Evolutionary conservation across 2,888 invertebrate genomes (phyloP).

Genomic region (Alviniconcha strummeri): DNA sequence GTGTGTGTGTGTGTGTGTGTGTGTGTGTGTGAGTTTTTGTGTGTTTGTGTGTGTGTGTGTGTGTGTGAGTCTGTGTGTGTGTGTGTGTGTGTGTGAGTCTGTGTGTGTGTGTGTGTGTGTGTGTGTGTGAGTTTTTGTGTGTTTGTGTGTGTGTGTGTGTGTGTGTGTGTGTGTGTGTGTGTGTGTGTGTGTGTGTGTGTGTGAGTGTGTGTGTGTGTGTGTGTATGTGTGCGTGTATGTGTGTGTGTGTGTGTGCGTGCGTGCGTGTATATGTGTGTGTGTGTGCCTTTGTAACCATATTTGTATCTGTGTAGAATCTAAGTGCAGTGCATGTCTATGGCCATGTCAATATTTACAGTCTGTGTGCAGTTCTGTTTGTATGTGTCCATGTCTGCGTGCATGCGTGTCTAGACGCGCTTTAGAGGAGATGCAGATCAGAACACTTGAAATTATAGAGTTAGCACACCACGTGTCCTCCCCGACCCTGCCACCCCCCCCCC

Average conservation of each 20-base stretch:
- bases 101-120: not conserved
- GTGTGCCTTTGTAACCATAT: not conserved
- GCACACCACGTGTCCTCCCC: not conserved
- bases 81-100: not conserved
- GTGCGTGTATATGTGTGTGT: conserved; percentile 3
- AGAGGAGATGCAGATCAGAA: not conserved
- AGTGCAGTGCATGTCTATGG: not conserved
- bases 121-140: not conserved
- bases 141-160: conserved; percentile 10
- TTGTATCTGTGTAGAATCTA: not conserved
- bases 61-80: not conserved
- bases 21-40: conserved; percentile 2
- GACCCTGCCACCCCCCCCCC: not conserved
- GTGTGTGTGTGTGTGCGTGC: conserved; percentile 8
- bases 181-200: not conserved
- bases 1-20: conserved; percentile 24
- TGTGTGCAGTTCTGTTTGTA: not conserved
- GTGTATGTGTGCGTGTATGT: conserved; percentile 1
- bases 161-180: conserved; percentile 13
- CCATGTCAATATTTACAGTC: not conserved
- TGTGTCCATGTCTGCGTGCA: not conserved
- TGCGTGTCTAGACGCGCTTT: not conserved
- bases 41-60: conserved; percentile 18
- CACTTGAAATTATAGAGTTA: not conserved
- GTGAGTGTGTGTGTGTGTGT: not conserved